These are phyloP conservation scores for Misgurnus anguillicaudatus DNA, from an alignment of 2,113 vertebrate genomes.

Conservation along the genomic window DNA sequence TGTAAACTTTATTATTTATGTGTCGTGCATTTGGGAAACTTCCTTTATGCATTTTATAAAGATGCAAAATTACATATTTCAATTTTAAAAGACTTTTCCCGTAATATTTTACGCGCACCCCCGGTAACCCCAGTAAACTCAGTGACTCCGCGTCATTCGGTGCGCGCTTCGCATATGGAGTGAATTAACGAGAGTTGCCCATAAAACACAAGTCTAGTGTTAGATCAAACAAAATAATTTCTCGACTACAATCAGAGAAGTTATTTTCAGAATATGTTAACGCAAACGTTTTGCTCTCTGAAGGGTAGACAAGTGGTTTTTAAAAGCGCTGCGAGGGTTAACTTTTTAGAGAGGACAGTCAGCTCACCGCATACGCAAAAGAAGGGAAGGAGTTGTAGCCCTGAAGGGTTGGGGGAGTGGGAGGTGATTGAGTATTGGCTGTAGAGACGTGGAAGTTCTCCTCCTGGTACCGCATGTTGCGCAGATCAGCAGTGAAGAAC, in stretches of 20 bases:
- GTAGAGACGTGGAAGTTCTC: constrained; percentile 65
- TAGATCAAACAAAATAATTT: background rate
- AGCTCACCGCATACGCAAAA: constrained; percentile 48
- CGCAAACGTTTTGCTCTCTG: background rate
- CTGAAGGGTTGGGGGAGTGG: constrained; percentile 28
- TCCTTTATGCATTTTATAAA: too few species aligned
- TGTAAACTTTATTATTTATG: background rate
- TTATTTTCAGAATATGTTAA: background rate
- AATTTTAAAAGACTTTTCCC: background rate
- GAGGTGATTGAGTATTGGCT: constrained; percentile 56
- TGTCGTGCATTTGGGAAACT: background rate
- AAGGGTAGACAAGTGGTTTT: background rate
- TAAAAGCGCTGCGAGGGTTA: constrained; percentile 51
- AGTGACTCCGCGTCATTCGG: constrained; percentile 26
- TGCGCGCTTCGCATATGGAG: constrained; percentile 14
- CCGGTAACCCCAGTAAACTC: constrained; percentile 35
- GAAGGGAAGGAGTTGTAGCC: constrained; percentile 28
- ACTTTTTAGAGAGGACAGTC: constrained; percentile 48
- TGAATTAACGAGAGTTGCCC: constrained; percentile 25
- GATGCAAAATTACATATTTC: too few species aligned
- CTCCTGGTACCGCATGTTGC: constrained; percentile 64
- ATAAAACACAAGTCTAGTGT: background rate
- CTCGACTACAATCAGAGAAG: background rate
- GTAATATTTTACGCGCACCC: constrained; percentile 3
- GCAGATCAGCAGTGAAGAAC: constrained; percentile 63